Conservation (phyloP, 2,797 vertebrate genomes). For the Chelon auratus region DNA sequence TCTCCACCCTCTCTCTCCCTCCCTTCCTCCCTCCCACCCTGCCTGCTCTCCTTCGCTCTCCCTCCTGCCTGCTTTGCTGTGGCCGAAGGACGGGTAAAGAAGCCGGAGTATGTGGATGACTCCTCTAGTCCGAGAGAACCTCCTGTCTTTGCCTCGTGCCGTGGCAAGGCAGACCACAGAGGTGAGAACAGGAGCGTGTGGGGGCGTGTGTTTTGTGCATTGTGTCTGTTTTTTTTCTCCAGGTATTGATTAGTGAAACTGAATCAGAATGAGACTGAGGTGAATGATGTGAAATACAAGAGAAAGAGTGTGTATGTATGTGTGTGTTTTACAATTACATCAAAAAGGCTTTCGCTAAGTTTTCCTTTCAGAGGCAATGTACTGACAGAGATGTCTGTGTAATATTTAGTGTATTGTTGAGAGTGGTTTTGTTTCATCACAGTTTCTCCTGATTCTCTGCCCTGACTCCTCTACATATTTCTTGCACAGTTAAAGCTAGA, state of each 20-base stretch:
- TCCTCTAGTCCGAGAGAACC: constrained; percentile 87
- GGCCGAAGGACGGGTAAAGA: constrained; percentile 90
- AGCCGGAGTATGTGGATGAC: constrained; percentile 92
- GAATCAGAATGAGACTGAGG: constrained; percentile 45
- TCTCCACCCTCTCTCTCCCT: constrained; percentile 68
- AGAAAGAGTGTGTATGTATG: constrained; percentile 39
- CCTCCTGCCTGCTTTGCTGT: constrained; percentile 65
- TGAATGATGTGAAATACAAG: constrained; percentile 24
- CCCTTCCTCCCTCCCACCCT: constrained; percentile 57
- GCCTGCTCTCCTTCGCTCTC: constrained; percentile 64
- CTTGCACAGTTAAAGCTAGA: constrained; percentile 25
- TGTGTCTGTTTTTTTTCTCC: constrained; percentile 35
- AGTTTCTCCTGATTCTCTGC: constrained; percentile 37
- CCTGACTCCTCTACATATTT: constrained; percentile 29
- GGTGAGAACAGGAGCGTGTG: constrained; percentile 80
- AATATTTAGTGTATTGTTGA: constrained; percentile 17
- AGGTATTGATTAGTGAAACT: constrained; percentile 61
- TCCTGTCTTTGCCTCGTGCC: constrained; percentile 82
- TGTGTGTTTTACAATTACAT: constrained; percentile 37
- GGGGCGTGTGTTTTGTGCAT: constrained; percentile 44
- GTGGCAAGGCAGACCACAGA: constrained; percentile 82
- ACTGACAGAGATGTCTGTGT: constrained; percentile 23
- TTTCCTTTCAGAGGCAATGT: constrained; percentile 27
- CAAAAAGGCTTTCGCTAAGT: constrained; percentile 50
- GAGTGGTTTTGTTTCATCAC: constrained; percentile 34